Evolutionary conservation across 37 sponge, comb jelly and placozoan species (phyloP).

Genomic region (Hexactinellida sp.): DNA sequence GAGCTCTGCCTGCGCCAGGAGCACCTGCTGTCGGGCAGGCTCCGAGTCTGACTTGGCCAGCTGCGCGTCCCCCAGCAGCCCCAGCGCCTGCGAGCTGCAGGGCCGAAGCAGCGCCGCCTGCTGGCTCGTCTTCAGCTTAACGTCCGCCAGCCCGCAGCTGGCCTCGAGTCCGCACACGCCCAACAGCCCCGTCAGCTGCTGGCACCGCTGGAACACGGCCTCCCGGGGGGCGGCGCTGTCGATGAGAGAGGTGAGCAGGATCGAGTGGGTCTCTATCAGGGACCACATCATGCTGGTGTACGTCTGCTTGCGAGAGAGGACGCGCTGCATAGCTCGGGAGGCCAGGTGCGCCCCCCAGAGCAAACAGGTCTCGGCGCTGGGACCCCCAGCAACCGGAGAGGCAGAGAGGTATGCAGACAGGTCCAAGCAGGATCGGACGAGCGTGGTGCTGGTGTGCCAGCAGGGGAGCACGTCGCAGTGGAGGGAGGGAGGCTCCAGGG

Average conservation of each 20-base stretch:
- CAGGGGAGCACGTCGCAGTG: not conserved
- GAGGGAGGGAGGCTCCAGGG: not conserved
- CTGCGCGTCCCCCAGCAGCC: slow-evolving; percentile 67
- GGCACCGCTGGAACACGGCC: slow-evolving; percentile 30
- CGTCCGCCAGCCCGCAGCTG: slow-evolving; percentile 30
- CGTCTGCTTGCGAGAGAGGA: not conserved
- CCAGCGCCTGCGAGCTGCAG: slow-evolving; percentile 58
- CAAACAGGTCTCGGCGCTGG: not conserved
- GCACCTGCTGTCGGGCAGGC: slow-evolving; percentile 3
- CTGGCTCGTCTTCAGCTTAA: slow-evolving; percentile 60
- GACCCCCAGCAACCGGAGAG: not conserved
- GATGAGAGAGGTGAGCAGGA: not conserved
- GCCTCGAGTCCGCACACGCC: slow-evolving; percentile 26
- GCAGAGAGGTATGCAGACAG: not conserved
- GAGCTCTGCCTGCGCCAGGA: slow-evolving; percentile 51
- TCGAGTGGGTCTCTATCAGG: not conserved
- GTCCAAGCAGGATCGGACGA: not conserved
- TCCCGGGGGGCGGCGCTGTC: slow-evolving; percentile 16
- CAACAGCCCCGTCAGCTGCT: slow-evolving; percentile 39
- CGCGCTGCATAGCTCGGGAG: not conserved
- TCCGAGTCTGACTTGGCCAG: slow-evolving; percentile 49
- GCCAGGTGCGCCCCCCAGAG: not conserved
- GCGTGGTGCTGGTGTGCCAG: not conserved
- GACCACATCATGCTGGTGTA: slow-evolving; percentile 1
- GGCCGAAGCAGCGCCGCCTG: slow-evolving; percentile 54